Conservation (phyloP, 1,140 invertebrate genomes). For the Anastatus disparis region DNA sequence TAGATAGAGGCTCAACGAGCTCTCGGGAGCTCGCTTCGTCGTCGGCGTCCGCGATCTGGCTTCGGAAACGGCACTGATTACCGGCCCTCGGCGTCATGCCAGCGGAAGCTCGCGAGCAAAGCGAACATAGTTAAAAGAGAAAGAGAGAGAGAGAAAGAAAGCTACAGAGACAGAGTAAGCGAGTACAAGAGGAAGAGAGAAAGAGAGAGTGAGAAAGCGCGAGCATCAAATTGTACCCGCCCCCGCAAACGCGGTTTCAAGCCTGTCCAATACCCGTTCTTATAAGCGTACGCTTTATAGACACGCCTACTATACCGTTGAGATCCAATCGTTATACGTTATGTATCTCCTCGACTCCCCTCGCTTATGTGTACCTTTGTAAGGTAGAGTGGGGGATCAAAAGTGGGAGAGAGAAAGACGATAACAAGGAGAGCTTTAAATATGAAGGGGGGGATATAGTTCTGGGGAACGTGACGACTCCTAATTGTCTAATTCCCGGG, state of each 20-base stretch:
- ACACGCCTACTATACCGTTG: not conserved
- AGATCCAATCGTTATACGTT: constrained; percentile 40
- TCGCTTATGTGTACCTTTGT: not conserved
- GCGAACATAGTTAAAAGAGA: too few relatives aligned
- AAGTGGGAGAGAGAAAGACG: too few relatives aligned
- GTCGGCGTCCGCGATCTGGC: constrained; percentile 42
- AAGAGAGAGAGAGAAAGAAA: not conserved
- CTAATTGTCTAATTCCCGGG: constrained; percentile 68
- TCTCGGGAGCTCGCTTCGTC: constrained; percentile 5
- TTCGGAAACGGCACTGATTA: constrained; percentile 67
- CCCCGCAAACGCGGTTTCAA: not conserved
- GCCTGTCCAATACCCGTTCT: constrained; percentile 9
- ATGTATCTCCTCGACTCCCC: too few relatives aligned
- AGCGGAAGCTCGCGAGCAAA: constrained; percentile 48
- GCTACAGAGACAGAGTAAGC: not conserved
- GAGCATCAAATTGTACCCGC: constrained; percentile 15
- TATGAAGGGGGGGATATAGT: constrained; percentile 19
- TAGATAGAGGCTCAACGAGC: too few relatives aligned
- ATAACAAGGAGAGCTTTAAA: too few relatives aligned
- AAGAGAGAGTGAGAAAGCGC: not conserved
- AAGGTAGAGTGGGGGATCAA: not conserved
- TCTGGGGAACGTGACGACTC: constrained; percentile 65
- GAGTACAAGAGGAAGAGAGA: not conserved
- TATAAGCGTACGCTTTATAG: not conserved
- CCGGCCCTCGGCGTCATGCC: constrained; percentile 51